Evolutionary conservation across 2,888 invertebrate genomes (phyloP).

Genomic region (Thymelicus lineola): DNA sequence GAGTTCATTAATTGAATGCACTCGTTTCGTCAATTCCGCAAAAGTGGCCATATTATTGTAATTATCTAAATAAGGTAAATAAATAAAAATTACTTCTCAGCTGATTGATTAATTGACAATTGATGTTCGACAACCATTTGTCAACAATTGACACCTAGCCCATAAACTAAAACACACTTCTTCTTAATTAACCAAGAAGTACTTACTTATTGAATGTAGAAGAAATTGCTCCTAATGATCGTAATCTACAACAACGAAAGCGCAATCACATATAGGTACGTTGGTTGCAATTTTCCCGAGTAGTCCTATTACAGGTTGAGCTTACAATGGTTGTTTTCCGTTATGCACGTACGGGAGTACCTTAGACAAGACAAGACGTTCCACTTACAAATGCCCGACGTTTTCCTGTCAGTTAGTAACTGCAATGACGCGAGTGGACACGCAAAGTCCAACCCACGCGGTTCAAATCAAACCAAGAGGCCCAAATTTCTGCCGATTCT

Average conservation of each 20-base stretch:
- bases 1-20: constrained; percentile 66
- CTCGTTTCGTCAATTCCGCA: constrained; percentile 64
- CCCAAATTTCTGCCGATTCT: constrained; percentile 63
- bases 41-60: constrained; percentile 51
- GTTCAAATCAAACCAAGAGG: constrained; percentile 63
- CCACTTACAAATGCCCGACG: constrained; percentile 63
- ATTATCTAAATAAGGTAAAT: not conserved
- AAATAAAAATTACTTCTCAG: not conserved
- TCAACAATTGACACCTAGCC: constrained; percentile 3
- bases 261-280: not conserved
- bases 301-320: constrained; percentile 60
- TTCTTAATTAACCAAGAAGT: not conserved
- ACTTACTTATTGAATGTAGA: not conserved
- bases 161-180: not conserved
- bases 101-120: not conserved
- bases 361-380: constrained; percentile 53
- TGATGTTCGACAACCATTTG: not conserved
- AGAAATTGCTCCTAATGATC: not conserved
- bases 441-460: constrained; percentile 58
- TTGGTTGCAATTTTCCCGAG: constrained; percentile 31
- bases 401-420: constrained; percentile 65
- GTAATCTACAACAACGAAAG: not conserved
- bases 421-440: constrained; percentile 76
- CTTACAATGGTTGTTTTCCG: constrained; percentile 58
- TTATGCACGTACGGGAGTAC: constrained; percentile 53